A percentile compares a stretch with the other conserved stretches of the same genome.
Conservation (phyloP, 2,113 vertebrate genomes). For the Laticauda laticaudata region DNA sequence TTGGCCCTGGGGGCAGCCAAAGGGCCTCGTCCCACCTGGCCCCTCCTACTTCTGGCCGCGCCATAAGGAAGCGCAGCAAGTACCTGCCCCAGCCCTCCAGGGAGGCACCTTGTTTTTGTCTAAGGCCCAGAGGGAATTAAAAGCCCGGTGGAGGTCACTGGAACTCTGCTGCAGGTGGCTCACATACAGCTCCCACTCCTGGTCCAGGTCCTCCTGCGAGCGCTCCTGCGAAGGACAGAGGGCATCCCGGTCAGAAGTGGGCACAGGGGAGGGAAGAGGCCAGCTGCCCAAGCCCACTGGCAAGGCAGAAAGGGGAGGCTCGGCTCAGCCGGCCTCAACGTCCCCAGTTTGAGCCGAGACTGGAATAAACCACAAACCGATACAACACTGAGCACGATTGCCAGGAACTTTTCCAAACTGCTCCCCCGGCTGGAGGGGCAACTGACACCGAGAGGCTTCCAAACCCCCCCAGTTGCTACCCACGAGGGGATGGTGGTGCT, state of each 20-base stretch:
- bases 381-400: background rate
- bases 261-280: rapidly evolving
- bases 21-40: too few species aligned
- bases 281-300: background rate
- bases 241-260: rapidly evolving
- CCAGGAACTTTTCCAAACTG: background rate
- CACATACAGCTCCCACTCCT: constrained; percentile 80
- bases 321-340: too few species aligned
- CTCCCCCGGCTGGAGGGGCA: background rate
- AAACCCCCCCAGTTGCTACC: background rate
- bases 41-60: background rate
- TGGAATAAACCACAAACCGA: background rate
- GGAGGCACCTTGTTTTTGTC: constrained; percentile 81
- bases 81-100: background rate
- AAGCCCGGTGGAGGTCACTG: constrained; percentile 81
- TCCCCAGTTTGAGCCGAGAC: rapidly evolving
- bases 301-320: background rate
- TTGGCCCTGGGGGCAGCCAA: background rate
- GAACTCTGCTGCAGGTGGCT: constrained; percentile 76
- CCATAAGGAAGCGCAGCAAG: background rate
- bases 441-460: background rate
- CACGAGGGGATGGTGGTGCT: too few species aligned
- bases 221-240: constrained; percentile 52
- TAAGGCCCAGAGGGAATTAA: constrained; percentile 84
- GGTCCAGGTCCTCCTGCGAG: constrained; percentile 68